Conservation (phyloP, 2,888 invertebrate species). For the Torymus texanus region DNA sequence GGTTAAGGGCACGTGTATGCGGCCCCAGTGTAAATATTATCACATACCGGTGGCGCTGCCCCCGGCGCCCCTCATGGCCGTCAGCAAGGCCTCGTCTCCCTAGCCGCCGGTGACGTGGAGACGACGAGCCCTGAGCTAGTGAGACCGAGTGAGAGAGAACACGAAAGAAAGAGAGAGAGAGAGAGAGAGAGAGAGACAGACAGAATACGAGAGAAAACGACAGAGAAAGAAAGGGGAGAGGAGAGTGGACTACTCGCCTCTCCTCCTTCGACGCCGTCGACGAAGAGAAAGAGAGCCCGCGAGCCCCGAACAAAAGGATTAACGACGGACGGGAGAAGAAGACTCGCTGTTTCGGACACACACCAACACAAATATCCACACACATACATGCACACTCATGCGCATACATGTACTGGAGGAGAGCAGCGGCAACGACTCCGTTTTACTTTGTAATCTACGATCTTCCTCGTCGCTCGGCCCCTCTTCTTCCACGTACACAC, state of each 20-base stretch:
- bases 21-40: constrained; percentile 97
- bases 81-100: constrained; percentile 69
- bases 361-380: too few species aligned
- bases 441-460: constrained; percentile 14
- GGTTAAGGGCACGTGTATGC: constrained; percentile 94
- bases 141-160: constrained; percentile 9
- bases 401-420: constrained; percentile 20
- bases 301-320: constrained; percentile 23
- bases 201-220: not conserved
- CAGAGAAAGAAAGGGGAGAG: not conserved
- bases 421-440: not conserved
- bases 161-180: not conserved
- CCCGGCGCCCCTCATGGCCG: constrained; percentile 86
- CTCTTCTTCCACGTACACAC: constrained; percentile 14
- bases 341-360: not conserved
- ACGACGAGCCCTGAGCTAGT: not conserved
- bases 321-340: constrained; percentile 17
- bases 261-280: not conserved
- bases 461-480: constrained; percentile 11
- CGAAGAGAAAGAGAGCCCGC: not conserved
- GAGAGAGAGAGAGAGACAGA: not conserved
- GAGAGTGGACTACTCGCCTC: not conserved
- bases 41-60: constrained; percentile 95
- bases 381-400: too few species aligned
- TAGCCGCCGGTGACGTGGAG: constrained; percentile 26